Evolutionary conservation across 2,888 invertebrate species (phyloP), one percentile per base, ranked within the genome.

Genomic region (Arge pagana): DNA sequence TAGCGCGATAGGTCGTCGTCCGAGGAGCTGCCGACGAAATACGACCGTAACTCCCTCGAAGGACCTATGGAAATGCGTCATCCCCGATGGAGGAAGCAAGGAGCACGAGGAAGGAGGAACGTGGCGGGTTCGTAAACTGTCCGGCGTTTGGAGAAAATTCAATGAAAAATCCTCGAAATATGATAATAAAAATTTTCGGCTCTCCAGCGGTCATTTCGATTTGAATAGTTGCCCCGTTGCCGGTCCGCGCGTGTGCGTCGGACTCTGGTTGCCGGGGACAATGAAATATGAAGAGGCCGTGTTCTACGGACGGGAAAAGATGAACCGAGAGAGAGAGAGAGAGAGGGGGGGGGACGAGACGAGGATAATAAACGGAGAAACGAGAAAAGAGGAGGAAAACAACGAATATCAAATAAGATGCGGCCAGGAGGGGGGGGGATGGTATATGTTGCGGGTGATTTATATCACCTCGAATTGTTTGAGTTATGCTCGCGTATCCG

Each of bases 81-180:
- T 42, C 42, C 26, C 30, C n/a, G n/a, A n/a, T n/a, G n/a, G n/a
- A 21, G 39, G 50, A 50, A 52, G 53, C 55, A 33, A 39, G 36
- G 31, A 48, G 53, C 53, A 57, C 49, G 43, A 48, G 43, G 43
- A 50, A 8, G 50, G 53, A 56, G 52, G 33, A 33, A 42, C 50
- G 24, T 35, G 11, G n/a, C 37, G 50, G 54, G 30, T 7, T n/a
- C 2, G 13, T 13, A n/a, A 28, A 15, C 15, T 28, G 13, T n/a
- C 21, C 23, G 39, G 48, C 40, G 50, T 48, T 41, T 53, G 33
- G 28, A 42, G 55, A 52, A 59, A 59, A 61, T 69, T 67, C 66
- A 66, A 68, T 69, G 68, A 69, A 66, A 68, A 68, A 69, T 67
- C 65, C 52, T 40, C 48, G 36, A 56, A 62, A 67, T 68, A 67